phyloP scores from a whole-genome alignment of 2,797 vertebrate genomes.

The Bufotes viridis region DNA sequence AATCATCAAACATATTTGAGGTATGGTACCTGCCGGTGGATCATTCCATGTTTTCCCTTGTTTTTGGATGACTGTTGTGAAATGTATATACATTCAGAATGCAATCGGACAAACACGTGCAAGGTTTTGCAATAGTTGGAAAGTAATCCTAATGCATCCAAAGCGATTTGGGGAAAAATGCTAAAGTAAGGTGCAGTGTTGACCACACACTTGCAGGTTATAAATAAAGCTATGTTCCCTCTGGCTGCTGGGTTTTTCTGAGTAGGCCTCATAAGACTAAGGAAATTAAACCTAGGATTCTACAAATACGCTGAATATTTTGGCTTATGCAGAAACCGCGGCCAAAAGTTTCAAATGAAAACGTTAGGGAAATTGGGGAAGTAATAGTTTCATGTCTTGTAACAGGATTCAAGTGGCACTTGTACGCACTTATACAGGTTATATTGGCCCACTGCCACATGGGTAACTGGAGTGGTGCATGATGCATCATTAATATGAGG shows the following conservation, averaged over 20 bases:
- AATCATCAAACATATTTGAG: slow-evolving; percentile 95
- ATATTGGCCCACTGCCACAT: neutral
- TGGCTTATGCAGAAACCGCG: neutral
- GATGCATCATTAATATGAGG: slow-evolving; percentile 20
- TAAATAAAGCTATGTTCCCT: slow-evolving; percentile 21
- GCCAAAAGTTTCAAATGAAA: neutral
- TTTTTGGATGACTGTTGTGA: slow-evolving; percentile 23
- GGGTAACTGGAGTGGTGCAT: neutral
- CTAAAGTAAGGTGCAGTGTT: neutral
- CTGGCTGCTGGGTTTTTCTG: slow-evolving; percentile 12
- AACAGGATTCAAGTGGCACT: neutral
- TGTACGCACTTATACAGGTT: slow-evolving; percentile 1
- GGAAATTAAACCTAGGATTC: slow-evolving; percentile 42
- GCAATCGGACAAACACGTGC: slow-evolving; percentile 13
- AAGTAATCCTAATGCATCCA: neutral
- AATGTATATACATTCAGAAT: slow-evolving; percentile 26
- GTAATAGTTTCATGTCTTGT: slow-evolving; percentile 10
- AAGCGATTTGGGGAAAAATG: slow-evolving; percentile 21
- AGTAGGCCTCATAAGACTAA: slow-evolving; percentile 38
- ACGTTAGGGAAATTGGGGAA: slow-evolving; percentile 6
- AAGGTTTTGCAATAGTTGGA: slow-evolving; percentile 25
- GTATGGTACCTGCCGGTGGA: slow-evolving; percentile 75
- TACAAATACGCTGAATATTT: slow-evolving; percentile 40
- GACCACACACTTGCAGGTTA: slow-evolving; percentile 10
- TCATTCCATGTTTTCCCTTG: slow-evolving; percentile 6